Conservation (phyloP, 2,797 vertebrate species). For the Malurus splendens region DNA sequence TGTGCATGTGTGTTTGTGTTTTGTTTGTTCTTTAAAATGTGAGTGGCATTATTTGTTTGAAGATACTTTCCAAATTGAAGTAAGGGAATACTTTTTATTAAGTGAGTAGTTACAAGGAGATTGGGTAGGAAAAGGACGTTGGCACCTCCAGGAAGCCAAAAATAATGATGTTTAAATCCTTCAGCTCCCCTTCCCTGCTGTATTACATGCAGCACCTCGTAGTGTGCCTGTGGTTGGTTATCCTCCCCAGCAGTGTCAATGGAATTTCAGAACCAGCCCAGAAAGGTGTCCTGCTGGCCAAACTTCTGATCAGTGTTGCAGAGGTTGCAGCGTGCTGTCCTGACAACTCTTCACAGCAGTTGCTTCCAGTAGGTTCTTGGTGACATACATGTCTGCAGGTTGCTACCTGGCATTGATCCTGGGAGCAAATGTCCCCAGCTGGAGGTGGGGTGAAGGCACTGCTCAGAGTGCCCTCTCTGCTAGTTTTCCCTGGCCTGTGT, state of each 20-base stretch:
- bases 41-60: neutral
- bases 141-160: neutral
- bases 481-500: neutral
- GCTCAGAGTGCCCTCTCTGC: neutral
- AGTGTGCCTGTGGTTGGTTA: neutral
- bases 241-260: neutral
- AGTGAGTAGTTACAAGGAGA: neutral
- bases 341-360: neutral
- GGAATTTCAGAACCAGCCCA: neutral
- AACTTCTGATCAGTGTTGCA: neutral
- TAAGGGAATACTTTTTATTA: neutral
- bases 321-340: neutral
- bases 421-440: neutral
- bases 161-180: neutral
- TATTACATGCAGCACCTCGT: rapidly evolving
- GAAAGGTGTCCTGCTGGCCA: neutral
- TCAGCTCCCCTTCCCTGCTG: neutral
- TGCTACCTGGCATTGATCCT: neutral
- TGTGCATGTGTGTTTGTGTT: neutral
- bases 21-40: neutral
- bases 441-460: neutral
- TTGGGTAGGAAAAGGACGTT: neutral
- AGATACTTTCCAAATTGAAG: neutral
- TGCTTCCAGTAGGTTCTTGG: neutral
- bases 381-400: neutral